These are phyloP conservation scores for Neodiprion pinetum DNA, from an alignment of 1,140 invertebrate genomes.

Conservation along the genomic window DNA sequence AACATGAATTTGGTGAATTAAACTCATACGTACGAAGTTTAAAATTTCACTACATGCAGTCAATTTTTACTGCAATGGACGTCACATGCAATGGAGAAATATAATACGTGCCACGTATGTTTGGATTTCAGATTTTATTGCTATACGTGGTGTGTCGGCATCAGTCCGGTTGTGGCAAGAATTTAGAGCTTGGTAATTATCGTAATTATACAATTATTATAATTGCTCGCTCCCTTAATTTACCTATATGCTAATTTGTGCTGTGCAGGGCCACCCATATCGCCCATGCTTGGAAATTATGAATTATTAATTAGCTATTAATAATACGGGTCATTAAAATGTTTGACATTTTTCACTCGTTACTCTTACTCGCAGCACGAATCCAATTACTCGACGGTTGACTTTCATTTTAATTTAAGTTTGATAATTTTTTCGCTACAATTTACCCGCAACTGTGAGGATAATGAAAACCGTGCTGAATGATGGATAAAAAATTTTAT, in stretches of 20 bases:
- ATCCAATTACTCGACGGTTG: not conserved
- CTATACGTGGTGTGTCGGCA: not conserved
- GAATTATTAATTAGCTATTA: slow-evolving; percentile 43
- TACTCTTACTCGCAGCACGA: no score
- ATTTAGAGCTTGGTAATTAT: slow-evolving; percentile 24
- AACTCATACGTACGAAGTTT: no score
- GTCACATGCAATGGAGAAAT: not conserved
- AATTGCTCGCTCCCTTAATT: slow-evolving; percentile 37
- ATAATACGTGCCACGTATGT: no score
- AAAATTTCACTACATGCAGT: not conserved
- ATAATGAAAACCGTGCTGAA: not conserved
- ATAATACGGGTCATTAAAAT: not conserved
- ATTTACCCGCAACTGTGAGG: not conserved
- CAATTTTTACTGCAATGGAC: not conserved
- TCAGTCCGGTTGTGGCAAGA: no score
- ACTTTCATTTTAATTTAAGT: not conserved
- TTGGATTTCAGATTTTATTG: not conserved
- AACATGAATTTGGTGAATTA: no score
- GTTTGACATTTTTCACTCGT: no score
- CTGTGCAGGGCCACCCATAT: slow-evolving; percentile 27
- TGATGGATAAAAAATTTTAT: no score
- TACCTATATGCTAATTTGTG: slow-evolving; percentile 35
- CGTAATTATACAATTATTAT: slow-evolving; percentile 41
- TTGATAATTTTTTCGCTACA: not conserved
- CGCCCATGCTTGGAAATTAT: slow-evolving; percentile 25